phyloP scores from a whole-genome alignment of 2,888 invertebrate genomes.

The Acronicta aceris region DNA sequence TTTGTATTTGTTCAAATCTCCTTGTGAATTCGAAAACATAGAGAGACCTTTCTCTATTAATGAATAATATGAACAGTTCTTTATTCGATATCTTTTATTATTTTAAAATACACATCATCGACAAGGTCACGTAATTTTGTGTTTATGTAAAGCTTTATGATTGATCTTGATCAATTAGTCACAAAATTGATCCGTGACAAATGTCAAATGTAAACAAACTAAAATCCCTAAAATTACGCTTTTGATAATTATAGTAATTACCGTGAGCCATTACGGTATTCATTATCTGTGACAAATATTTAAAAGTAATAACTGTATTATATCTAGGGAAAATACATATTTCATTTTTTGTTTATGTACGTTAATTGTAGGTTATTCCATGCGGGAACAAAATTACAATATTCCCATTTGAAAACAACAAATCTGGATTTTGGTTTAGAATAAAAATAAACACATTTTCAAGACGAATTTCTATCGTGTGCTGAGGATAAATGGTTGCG shows the following conservation, averaged over 20 bases:
- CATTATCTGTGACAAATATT: conserved; percentile 20
- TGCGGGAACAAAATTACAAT: conserved; percentile 13
- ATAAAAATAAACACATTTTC: conserved; percentile 12
- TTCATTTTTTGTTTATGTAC: conserved; percentile 3
- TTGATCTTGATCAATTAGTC: conserved; percentile 6
- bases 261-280: neutral
- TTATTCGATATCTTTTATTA: neutral
- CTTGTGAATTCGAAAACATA: conserved; percentile 32
- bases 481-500: conserved; percentile 47
- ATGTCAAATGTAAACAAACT: conserved; percentile 3
- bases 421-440: conserved; percentile 6
- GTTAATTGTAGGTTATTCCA: conserved; percentile 2
- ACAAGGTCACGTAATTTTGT: neutral
- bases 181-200: neutral
- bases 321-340: conserved; percentile 16
- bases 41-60: conserved; percentile 8
- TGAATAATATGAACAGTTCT: conserved; percentile 11
- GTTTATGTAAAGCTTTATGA: neutral
- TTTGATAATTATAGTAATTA: conserved; percentile 10
- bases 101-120: conserved; percentile 9
- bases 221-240: conserved; percentile 1
- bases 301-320: conserved; percentile 22
- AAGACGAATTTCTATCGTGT: conserved; percentile 16
- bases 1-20: conserved; percentile 32
- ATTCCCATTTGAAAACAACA: conserved; percentile 6